These are phyloP conservation scores for Myzus persicae DNA, from an alignment of 1,140 invertebrate species.

Conservation along the genomic window DNA sequence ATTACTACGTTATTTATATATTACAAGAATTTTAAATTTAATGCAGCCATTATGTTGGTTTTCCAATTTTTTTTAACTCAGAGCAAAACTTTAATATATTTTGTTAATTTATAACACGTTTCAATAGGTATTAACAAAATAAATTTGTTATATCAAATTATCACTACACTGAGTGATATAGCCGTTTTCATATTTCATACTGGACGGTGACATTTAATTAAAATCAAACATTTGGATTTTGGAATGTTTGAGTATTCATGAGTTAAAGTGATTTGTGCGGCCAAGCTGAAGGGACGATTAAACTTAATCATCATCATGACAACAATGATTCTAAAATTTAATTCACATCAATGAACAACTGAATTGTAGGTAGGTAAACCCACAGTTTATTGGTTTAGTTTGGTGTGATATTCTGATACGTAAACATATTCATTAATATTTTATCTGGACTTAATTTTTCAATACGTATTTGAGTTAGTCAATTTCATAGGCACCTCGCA, in stretches of 20 bases:
- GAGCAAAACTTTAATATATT: background rate
- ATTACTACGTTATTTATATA: too few relatives aligned
- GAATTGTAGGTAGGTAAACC: background rate
- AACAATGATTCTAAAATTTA: background rate
- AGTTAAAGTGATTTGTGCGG: background rate
- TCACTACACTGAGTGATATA: background rate
- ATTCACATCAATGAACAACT: background rate
- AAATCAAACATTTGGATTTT: background rate
- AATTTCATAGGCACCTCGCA: too few relatives aligned
- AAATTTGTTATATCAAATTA: background rate
- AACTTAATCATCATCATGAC: background rate
- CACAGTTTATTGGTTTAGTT: background rate
- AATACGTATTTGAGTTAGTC: too few relatives aligned
- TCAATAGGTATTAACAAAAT: background rate
- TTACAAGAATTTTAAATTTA: background rate
- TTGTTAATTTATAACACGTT: background rate
- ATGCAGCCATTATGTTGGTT: background rate
- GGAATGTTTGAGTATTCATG: background rate
- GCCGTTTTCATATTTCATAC: background rate
- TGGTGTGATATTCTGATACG: too few relatives aligned
- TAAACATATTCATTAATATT: too few relatives aligned
- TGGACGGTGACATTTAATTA: background rate
- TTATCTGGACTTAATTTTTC: too few relatives aligned
- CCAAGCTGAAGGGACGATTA: background rate
- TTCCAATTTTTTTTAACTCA: background rate